Evolutionary conservation across 2,888 invertebrate genomes (phyloP), one percentile per base, ranked within the genome.

Genomic region (Horisme vitalbata): DNA sequence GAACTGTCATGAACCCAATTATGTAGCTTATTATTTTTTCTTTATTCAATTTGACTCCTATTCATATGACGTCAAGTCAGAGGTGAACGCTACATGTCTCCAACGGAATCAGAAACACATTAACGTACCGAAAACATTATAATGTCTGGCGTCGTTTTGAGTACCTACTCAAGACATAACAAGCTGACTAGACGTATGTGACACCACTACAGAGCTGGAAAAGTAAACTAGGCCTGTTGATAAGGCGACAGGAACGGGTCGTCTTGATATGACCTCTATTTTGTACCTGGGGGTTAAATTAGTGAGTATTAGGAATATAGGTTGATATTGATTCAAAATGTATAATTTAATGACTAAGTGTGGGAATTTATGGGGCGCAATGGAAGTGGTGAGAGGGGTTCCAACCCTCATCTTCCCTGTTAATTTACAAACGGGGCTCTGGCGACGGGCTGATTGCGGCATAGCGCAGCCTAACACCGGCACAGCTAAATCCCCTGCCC

Each of bases 71-170:
- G 34, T 34, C 28, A 24, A 38, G 37, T 6, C n/a, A 1, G 18
- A 37, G 10, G 21, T 21, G 21, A 33, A 33, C n/a, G 15, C 28
- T 21, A 33, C 11, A 33, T 32, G 34, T n/a, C 9, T 20, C 9
- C 18, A 33, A 13, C 8, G 18, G 24, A 24, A 45, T 30, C 21
- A 23, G 15, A 34, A 26, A 38, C 11, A 34, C 18, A n/a, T 45
- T 34, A 37, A 23, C 46, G 41, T 32, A 18, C 43, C 27, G 11
- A 21, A 26, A 26, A 10, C 26, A 1, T 18, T 18, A 18, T 26
- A 5, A 11, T 26, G 26, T 26, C 26, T 26, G 11, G 26, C 3
- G 26, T 2, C 11, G 11, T 3, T 11, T 1, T 26, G 11, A 6
- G 2, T 18, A 18, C 18, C 6, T 18, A 18, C 18, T 6, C 5